Base-by-base conservation (phyloP, 2,113 vertebrate species). In the Tauraco erythrolophus region DNA sequence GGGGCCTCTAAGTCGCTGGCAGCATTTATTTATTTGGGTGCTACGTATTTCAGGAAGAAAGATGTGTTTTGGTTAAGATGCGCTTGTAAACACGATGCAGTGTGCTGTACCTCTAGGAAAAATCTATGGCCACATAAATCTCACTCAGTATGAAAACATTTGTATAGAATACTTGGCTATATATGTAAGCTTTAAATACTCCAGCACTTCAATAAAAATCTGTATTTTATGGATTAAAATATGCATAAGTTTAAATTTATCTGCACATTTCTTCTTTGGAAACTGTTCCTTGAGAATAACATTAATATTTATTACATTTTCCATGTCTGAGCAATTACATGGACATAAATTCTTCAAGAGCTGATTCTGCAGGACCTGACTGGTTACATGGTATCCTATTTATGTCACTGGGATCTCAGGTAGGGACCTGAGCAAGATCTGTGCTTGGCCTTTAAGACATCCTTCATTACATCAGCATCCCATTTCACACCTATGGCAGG, bases 291-390 rank as follows among this genome's bases (percentile, higher is more conserved):
- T 94, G 93, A 96, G 96, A 97, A 93, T 82, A 82, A 64, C 93
- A 95, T 96, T 94, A 96, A 97, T 96, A 97, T 97, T 96, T 96
- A 97, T 96, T 95, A 91, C 70, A 45, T 96, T 97, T 97, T 91
- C 80, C 74, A 82, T 87, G 81, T 96, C 94, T 91, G 91, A 94
- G 94, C 89, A 97, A 97, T 95, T 96, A 96, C 65, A 79, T 2
- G 3, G 84, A 54, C 74, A 97, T 97, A 93, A 97, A 96, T 91
- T 94, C 94, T 95, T 92, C 71, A 97, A 14, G 81, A 96, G 89
- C 92, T 94, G 91, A 95, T 89, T 82, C 87, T 94, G 95, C 95
- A 96, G 89, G 91, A 87, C 72, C 72, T 37, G 79, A 35, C 77
- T 22, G 54, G 77, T 88, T 82, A 82, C 91, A 71, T 21, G 54